A percentile compares a stretch with the other conserved stretches of the same genome.
phyloP scores from a whole-genome alignment of 1,140 invertebrate genomes.

The Drosophila lowei region DNA sequence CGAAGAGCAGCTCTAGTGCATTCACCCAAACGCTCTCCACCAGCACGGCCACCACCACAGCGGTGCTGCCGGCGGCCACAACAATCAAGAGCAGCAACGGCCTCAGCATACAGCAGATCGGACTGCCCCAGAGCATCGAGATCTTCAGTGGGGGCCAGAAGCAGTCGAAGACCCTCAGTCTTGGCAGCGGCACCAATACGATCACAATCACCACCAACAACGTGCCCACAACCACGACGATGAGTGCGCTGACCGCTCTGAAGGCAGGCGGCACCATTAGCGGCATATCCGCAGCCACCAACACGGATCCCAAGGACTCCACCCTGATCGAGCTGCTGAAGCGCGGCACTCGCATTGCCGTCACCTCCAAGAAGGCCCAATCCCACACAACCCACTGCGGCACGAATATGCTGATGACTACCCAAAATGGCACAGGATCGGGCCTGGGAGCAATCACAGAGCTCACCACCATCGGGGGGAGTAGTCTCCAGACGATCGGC shows the following conservation, averaged over 20 bases:
- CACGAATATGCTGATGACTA: conserved; percentile 41
- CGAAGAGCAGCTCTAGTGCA: conserved; percentile 53
- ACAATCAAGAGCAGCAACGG: conserved; percentile 75
- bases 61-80: conserved; percentile 63
- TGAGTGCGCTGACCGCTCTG: conserved; percentile 64
- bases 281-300: conserved; percentile 43
- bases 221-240: conserved; percentile 70
- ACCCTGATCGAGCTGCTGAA: conserved; percentile 86
- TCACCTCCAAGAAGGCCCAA: conserved; percentile 83
- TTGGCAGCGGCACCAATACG: conserved; percentile 67
- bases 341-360: conserved; percentile 88
- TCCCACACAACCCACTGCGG: conserved; percentile 35
- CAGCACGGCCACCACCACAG: conserved; percentile 54
- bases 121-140: conserved; percentile 75
- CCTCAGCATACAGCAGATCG: conserved; percentile 73
- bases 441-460: conserved; percentile 27
- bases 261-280: conserved; percentile 55
- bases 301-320: conserved; percentile 84
- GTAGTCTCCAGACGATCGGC: conserved; percentile 41
- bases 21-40: conserved; percentile 45
- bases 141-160: conserved; percentile 71
- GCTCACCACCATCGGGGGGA: conserved; percentile 47
- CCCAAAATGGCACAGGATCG: conserved; percentile 20
- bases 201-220: conserved; percentile 76
- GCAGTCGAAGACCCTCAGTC: conserved; percentile 59